Percentiles rank a stretch among this genome's conserved stretches.
phyloP scores from a whole-genome alignment of 2,888 invertebrate genomes.

The Nephrotoma appendiculata region DNA sequence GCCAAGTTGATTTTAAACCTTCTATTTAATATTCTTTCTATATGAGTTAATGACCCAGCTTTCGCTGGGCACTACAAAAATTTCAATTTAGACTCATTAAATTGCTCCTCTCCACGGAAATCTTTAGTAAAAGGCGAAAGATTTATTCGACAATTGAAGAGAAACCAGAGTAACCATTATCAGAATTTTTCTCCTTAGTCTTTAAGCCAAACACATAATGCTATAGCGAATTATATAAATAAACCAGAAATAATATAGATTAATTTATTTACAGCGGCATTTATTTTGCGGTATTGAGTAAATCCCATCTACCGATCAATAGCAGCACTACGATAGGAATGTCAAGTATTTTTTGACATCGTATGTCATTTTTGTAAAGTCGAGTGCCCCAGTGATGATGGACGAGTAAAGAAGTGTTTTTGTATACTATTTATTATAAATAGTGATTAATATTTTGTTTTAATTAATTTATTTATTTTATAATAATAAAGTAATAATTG shows the following conservation, averaged over 20 bases:
- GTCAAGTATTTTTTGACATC: background rate
- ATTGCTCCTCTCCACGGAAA: slow-evolving; percentile 7
- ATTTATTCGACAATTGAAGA: slow-evolving; percentile 7
- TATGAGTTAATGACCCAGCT: background rate
- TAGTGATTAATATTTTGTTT: background rate
- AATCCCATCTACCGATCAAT: background rate
- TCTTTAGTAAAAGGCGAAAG: slow-evolving; percentile 7
- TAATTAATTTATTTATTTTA: background rate
- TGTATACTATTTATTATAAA: background rate
- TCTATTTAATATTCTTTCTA: too few relatives aligned
- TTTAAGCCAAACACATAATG: background rate
- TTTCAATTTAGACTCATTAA: slow-evolving; percentile 5
- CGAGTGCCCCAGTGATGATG: background rate
- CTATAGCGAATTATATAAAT: background rate
- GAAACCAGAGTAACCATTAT: background rate
- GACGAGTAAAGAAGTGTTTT: background rate
- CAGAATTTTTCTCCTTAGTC: background rate
- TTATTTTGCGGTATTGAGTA: background rate
- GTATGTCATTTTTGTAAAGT: background rate
- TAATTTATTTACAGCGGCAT: background rate
- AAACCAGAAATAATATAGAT: background rate
- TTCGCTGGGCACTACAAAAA: background rate
- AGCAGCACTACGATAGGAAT: background rate
- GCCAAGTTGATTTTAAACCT: too few relatives aligned
- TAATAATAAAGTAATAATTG: background rate